phyloP scores from a whole-genome alignment of 2,888 invertebrate species.

The Lasioglossum zephyrum region DNA sequence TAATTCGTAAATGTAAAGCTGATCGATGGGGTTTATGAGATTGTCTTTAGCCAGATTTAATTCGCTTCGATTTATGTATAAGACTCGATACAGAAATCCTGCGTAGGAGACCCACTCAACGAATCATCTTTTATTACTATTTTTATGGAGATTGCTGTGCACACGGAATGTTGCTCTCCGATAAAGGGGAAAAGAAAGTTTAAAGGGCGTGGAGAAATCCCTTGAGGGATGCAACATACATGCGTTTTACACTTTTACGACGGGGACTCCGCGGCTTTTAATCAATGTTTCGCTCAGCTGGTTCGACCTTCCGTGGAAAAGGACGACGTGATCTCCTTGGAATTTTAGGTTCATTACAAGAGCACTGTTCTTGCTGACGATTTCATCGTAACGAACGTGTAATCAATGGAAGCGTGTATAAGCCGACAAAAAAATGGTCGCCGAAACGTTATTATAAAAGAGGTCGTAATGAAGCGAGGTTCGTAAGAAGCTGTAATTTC shows the following conservation, averaged over 20 bases:
- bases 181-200: background rate
- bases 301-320: background rate
- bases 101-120: background rate
- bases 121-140: background rate
- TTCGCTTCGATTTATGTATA: background rate
- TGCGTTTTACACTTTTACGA: background rate
- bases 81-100: background rate
- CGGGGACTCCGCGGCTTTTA: background rate
- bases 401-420: background rate
- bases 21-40: background rate
- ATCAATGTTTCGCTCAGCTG: slow-evolving; percentile 5
- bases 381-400: background rate
- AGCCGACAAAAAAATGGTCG: background rate
- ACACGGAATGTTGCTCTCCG: background rate
- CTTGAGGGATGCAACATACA: background rate
- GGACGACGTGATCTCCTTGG: background rate
- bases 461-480: background rate
- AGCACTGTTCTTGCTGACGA: background rate
- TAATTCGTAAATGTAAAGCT: background rate
- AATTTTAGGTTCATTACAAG: slow-evolving; percentile 7
- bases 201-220: background rate
- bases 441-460: background rate
- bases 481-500: background rate
- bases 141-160: background rate
- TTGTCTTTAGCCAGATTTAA: background rate